Base-by-base conservation (phyloP, 1,140 invertebrate species). In the Tetramorium simillimum region DNA sequence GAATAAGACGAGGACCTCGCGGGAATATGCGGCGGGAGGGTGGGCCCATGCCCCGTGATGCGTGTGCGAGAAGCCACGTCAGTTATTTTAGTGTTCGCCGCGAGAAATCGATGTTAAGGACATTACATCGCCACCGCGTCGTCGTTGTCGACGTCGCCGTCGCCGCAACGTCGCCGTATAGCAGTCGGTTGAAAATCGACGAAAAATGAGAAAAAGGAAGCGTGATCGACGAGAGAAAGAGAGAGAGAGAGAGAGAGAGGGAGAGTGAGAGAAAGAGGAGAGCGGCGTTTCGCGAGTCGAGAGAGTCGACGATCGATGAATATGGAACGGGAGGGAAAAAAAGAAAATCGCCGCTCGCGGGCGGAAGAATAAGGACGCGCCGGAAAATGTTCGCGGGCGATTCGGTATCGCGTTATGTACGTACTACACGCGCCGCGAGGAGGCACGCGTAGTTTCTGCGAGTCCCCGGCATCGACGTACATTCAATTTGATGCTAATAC, bases 401-500 rank as follows among this genome's bases (percentile, higher is more conserved):
- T 24, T 73, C 80, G 69, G 7, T 12, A 21, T 82, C 37, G 21
- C 33, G 33, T 33, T 33, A 33, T 3, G 3, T 33, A 33, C 33
- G 33, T 33, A 4, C 33, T 33, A 33, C 33, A 33, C 33, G 33
- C 33, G 33, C 3, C 33, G 33, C 33, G 3, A 33, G 33, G 33
- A 33, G 28, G 12, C 18, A 73, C 58, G 24, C 43, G 40, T 43
- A 56, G 21, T 78, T 85, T 76, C 58, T 77, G 60, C 53, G 43
- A 72, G 63, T 78, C 58, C n/a, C 67, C 10, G 43, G 21, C 28
- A 87, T 51, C 53, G 86, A 85, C 58, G 69, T 85, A 73, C 21
- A 87, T 69, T 85, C 72, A 76, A 88, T 77, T 88, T 40, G 51
- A 86, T 82, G 86, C 63, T 85, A 88, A 88, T 88, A 24, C 73